Evolutionary conservation across 1,140 invertebrate species (phyloP).

Genomic region (Sitodiplosis mosellana): DNA sequence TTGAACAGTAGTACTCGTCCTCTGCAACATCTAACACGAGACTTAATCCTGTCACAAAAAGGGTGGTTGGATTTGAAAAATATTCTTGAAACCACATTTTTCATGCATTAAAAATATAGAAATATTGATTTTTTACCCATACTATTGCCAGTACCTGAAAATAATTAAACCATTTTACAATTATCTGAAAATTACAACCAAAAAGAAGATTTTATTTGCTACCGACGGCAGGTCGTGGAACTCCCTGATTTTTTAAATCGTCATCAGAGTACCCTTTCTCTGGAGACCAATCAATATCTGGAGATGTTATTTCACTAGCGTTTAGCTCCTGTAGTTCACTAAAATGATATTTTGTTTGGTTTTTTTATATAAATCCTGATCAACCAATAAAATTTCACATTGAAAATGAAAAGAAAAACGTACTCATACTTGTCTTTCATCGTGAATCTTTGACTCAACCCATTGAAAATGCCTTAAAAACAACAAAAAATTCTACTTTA

Average conservation of each 20-base stretch:
- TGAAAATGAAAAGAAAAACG: too few relatives aligned
- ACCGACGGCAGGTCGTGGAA: not conserved
- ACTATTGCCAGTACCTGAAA: too few relatives aligned
- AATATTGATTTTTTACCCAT: too few relatives aligned
- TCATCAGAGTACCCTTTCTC: not conserved
- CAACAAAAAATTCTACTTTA: too few relatives aligned
- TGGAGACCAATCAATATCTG: not conserved
- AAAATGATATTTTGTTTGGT: too few relatives aligned
- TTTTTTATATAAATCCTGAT: too few relatives aligned
- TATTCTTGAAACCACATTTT: too few relatives aligned
- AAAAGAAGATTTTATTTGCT: not conserved
- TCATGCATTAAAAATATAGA: too few relatives aligned
- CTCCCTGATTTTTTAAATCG: not conserved
- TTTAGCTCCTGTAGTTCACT: not conserved
- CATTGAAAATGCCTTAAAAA: not conserved
- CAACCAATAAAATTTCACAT: too few relatives aligned
- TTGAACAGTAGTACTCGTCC: slow-evolving; percentile 57
- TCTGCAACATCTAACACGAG: slow-evolving; percentile 47
- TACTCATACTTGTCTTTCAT: too few relatives aligned
- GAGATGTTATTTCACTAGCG: not conserved
- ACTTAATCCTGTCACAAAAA: slow-evolving; percentile 47
- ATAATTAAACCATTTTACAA: too few relatives aligned
- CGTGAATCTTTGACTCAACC: slow-evolving; percentile 34
- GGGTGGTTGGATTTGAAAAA: too few relatives aligned
- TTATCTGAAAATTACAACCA: not conserved